Base-by-base conservation (phyloP, 2,113 vertebrate species). In the Plectropomus leopardus region DNA sequence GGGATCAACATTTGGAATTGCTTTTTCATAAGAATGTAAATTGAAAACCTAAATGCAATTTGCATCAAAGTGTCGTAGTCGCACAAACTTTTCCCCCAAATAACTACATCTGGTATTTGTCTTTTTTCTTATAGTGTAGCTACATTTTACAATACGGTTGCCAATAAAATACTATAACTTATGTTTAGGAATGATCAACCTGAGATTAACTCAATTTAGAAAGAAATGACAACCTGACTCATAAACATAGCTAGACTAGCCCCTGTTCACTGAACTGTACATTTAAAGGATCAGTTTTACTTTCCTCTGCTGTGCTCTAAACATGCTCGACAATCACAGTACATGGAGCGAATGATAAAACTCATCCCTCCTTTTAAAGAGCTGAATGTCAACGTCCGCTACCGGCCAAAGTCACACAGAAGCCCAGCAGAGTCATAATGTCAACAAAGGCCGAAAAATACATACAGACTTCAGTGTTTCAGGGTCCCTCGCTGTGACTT, bases 161-260 rank as follows among this genome's bases (percentile, higher is more conserved):
- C 24, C 57, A 34, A 45, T 24, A n/a, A 47, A 66, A 70, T 16
- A 34, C 68, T 5, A 48, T 8, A 70, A 6, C 42, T 7, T n/a
- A 1, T 55, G n/a, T 70, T 48, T 26, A 76, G 67, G 65, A 78
- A 78, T 51, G 34, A 78, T 92, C 88, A 82, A 94, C 94, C 91
- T 94, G 93, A 95, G 93, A 88, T 92, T 73, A 92, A 94, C 92
- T 91, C 92, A 93, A 91, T 91, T 83, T 88, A 54, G n/a, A n/a
- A 9, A 26, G 86, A 32, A 63, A 15, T 83, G 86, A 86, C 61
- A 86, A 89, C 80, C 83, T 24, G 26, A 60, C 77, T 59, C 17
- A 72, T 24, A 72, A 87, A 73, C 36, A 67, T 28, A 53, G 66
- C 58, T 63, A 59, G 64, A 76, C 73, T 42, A 74, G 60, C 32